These are phyloP conservation scores for Acleris literana DNA, from an alignment of 2,888 invertebrate genomes.

Conservation along the genomic window DNA sequence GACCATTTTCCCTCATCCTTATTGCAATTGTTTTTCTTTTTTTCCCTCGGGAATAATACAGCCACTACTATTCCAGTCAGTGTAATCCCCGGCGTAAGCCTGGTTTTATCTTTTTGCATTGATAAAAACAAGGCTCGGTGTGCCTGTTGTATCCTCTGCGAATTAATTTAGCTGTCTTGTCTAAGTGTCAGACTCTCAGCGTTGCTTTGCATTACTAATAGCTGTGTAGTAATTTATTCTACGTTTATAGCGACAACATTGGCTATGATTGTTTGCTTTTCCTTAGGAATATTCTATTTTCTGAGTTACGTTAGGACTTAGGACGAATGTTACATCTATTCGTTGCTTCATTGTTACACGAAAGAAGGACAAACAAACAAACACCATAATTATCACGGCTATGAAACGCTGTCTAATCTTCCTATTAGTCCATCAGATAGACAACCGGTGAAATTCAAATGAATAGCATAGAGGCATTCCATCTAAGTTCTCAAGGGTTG, in stretches of 20 bases:
- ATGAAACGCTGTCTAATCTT: too few relatives aligned
- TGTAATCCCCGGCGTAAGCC: constrained; percentile 29
- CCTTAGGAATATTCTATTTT: too few relatives aligned
- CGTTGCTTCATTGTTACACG: too few relatives aligned
- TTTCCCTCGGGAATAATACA: constrained; percentile 29
- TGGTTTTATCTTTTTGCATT: constrained; percentile 29
- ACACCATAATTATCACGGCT: too few relatives aligned
- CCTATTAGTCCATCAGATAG: too few relatives aligned
- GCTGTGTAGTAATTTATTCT: background rate
- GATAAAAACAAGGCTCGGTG: constrained; percentile 20
- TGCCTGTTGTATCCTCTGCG: constrained; percentile 6
- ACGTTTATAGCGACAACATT: background rate
- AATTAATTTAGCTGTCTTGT: constrained; percentile 6
- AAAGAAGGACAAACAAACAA: too few relatives aligned
- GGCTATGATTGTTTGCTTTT: too few relatives aligned
- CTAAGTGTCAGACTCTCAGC: background rate
- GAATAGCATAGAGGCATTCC: too few relatives aligned
- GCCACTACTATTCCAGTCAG: constrained; percentile 29
- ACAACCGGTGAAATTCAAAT: too few relatives aligned
- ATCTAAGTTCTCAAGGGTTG: too few relatives aligned
- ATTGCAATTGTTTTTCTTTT: constrained; percentile 28
- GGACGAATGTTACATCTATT: too few relatives aligned
- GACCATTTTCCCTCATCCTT: constrained; percentile 28
- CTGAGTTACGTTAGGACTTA: too few relatives aligned
- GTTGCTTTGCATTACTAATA: background rate